Percentiles rank a stretch among this genome's conserved stretches.
phyloP scores from a whole-genome alignment of 2,888 invertebrate genomes.

The Ochropleura plecta region DNA sequence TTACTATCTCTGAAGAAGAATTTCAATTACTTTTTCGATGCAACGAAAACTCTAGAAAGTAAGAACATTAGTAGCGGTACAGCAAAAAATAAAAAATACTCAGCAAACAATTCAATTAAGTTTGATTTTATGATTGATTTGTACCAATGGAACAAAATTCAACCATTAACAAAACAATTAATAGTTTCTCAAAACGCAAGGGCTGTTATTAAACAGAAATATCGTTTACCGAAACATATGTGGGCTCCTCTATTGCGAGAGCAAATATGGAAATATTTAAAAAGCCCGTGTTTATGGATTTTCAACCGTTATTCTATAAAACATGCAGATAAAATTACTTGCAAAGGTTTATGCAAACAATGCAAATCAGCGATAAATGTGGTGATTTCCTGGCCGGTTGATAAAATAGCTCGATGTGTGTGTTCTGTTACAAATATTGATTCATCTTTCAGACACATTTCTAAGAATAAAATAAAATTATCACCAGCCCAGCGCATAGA shows the following conservation, averaged over 20 bases:
- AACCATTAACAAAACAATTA: background rate
- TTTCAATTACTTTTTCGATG: conserved; percentile 1
- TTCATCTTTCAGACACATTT: background rate
- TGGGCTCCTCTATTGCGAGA: conserved; percentile 24
- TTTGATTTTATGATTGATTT: conserved; percentile 5
- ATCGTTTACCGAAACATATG: conserved; percentile 22
- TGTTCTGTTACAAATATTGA: conserved; percentile 1
- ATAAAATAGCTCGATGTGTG: conserved; percentile 8
- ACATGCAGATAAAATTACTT: conserved; percentile 1
- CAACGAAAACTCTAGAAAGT: background rate
- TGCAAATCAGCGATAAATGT: conserved; percentile 4
- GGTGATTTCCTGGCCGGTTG: conserved; percentile 3
- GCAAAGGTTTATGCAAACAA: conserved; percentile 7
- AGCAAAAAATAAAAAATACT: conserved; percentile 6
- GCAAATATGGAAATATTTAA: conserved; percentile 8
- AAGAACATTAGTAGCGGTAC: background rate
- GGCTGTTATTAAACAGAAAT: conserved; percentile 3
- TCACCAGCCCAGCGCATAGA: background rate
- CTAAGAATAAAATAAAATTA: too few species aligned
- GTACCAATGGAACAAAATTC: conserved; percentile 1
- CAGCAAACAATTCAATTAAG: background rate
- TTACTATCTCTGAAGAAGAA: conserved; percentile 3
- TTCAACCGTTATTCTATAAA: conserved; percentile 14
- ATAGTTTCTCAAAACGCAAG: background rate
- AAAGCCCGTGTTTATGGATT: conserved; percentile 10